A percentile compares a stretch with the other conserved stretches of the same genome.
These are phyloP conservation scores for Corythaeola cristata DNA, from an alignment of 2,113 vertebrate species.

Conservation along the genomic window DNA sequence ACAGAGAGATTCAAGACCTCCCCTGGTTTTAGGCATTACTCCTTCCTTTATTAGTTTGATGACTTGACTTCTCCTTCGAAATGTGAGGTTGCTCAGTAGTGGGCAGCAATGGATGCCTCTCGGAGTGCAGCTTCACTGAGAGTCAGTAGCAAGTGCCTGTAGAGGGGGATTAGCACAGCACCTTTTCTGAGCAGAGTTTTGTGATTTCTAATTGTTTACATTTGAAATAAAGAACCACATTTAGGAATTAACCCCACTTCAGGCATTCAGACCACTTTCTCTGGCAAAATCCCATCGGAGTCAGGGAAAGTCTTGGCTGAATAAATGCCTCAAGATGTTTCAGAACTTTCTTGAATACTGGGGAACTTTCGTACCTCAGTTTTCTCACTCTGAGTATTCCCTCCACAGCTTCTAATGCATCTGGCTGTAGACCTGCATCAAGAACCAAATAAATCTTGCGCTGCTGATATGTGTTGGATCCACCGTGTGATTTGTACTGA, in stretches of 20 bases:
- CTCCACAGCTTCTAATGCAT: background rate
- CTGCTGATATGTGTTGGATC: background rate
- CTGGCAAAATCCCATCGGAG: background rate
- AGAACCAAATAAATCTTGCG: background rate
- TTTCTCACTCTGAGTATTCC: background rate
- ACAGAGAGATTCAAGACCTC: background rate
- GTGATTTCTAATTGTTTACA: background rate
- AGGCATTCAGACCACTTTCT: background rate
- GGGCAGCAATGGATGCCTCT: background rate
- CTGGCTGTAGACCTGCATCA: background rate
- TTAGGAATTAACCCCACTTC: background rate
- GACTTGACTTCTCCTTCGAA: background rate
- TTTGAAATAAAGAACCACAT: background rate
- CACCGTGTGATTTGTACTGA: background rate
- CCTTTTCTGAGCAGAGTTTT: background rate
- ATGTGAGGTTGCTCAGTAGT: background rate
- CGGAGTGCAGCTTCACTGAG: background rate
- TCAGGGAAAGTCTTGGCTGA: background rate
- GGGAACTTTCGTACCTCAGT: background rate
- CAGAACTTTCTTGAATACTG: background rate
- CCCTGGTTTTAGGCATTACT: background rate
- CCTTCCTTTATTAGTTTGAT: background rate
- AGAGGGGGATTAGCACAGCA: background rate
- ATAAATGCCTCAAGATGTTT: background rate
- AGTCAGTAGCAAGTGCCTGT: background rate